A percentile compares a stretch with the other conserved stretches of the same genome.
phyloP scores from a whole-genome alignment of 1,140 invertebrate genomes.

The Hyposmocoma kahamanoa region DNA sequence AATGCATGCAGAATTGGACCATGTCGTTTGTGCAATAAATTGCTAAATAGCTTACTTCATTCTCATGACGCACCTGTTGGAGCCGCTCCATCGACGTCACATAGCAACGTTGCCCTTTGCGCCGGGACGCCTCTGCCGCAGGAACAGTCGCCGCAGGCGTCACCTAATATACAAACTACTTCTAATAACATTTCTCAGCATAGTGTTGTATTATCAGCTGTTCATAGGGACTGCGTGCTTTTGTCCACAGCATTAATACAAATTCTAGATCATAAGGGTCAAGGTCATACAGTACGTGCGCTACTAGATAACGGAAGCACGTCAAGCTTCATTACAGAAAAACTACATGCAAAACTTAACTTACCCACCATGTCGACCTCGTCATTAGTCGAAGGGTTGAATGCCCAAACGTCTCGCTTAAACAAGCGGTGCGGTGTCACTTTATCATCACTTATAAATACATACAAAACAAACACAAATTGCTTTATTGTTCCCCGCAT shows the following conservation, averaged over 20 bases:
- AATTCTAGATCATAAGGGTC: background rate
- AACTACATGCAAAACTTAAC: background rate
- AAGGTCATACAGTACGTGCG: background rate
- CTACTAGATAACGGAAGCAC: slow-evolving; percentile 8
- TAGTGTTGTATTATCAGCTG: background rate
- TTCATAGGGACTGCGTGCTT: background rate
- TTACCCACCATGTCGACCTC: background rate
- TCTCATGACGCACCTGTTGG: background rate
- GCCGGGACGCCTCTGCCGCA: background rate
- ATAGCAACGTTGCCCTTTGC: background rate
- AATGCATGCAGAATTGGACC: background rate
- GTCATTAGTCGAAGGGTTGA: background rate
- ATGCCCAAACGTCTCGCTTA: background rate
- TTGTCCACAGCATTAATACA: slow-evolving; percentile 4
- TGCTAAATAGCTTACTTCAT: background rate
- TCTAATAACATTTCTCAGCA: background rate
- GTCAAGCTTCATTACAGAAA: slow-evolving; percentile 2
- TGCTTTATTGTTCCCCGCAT: slow-evolving; percentile 3
- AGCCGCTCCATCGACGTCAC: background rate
- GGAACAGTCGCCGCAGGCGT: background rate
- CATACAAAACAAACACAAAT: background rate
- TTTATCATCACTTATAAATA: background rate
- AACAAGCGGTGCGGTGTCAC: background rate
- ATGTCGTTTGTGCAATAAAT: background rate
- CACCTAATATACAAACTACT: background rate